Evolutionary conservation across 2,888 invertebrate species (phyloP).

Genomic region (Euzetes globulus): DNA sequence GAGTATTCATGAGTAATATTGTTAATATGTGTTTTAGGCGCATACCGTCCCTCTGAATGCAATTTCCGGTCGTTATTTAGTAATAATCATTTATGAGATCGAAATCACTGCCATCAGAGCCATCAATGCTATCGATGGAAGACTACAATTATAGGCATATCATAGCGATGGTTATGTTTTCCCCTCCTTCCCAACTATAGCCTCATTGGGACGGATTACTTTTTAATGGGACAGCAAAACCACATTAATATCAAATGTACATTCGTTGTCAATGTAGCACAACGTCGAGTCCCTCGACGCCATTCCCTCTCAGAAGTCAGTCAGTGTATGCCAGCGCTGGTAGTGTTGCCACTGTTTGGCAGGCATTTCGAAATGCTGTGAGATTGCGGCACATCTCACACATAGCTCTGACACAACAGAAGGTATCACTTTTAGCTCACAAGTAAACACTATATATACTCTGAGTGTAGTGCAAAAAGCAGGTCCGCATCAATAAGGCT

Average conservation of each 20-base stretch:
- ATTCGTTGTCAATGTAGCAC: constrained; percentile 27
- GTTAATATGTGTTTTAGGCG: neutral
- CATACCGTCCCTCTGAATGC: neutral
- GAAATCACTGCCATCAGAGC: neutral
- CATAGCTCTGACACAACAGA: neutral
- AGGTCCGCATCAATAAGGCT: neutral
- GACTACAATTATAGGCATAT: constrained; percentile 1
- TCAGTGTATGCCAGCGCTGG: neutral
- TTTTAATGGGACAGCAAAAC: constrained; percentile 44
- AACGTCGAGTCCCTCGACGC: constrained; percentile 28
- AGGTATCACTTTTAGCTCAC: neutral
- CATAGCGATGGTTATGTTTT: constrained; percentile 2
- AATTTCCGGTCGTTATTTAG: constrained; percentile 14
- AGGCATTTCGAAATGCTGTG: constrained; percentile 14
- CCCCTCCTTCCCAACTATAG: constrained; percentile 21
- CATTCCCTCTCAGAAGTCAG: constrained; percentile 21
- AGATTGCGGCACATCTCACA: constrained; percentile 30
- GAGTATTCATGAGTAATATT: neutral
- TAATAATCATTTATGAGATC: constrained; percentile 25
- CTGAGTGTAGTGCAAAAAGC: neutral
- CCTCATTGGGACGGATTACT: constrained; percentile 42
- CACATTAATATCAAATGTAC: constrained; percentile 44
- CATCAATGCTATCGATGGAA: neutral
- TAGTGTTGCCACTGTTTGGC: neutral
- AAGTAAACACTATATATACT: constrained; percentile 12